Percentiles rank a stretch among this genome's conserved stretches.
phyloP scores from a whole-genome alignment of 2,113 vertebrate species.

The Carlito syrichta region DNA sequence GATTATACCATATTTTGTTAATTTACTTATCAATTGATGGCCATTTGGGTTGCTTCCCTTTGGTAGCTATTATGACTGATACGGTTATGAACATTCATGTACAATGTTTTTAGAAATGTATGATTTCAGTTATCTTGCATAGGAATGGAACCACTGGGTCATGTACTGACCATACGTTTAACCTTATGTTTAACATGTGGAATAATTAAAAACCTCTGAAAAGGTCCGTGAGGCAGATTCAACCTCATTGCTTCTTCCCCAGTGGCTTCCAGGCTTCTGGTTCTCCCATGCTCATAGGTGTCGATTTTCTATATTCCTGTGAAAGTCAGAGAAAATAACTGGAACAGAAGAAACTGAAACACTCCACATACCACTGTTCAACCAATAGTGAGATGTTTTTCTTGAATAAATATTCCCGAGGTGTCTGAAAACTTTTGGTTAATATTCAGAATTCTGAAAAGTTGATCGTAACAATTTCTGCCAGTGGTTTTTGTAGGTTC shows the following conservation, averaged over 20 bases:
- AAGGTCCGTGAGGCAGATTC: not conserved
- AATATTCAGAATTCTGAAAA: not conserved
- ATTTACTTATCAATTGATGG: not conserved
- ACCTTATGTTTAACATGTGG: not conserved
- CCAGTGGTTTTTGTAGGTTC: not conserved
- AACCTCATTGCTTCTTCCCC: not conserved
- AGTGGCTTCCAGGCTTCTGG: not conserved
- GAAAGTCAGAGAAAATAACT: not conserved
- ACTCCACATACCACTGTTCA: not conserved
- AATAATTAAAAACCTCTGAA: not conserved
- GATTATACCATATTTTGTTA: not conserved
- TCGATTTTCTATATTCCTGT: not conserved
- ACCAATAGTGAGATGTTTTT: not conserved
- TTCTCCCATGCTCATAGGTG: not conserved
- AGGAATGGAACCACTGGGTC: not conserved
- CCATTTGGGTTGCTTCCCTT: not conserved
- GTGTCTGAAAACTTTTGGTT: not conserved
- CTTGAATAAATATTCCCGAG: not conserved
- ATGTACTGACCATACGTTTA: not conserved
- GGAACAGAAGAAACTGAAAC: not conserved
- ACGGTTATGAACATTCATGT: not conserved
- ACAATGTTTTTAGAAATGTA: not conserved
- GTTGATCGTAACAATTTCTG: not conserved
- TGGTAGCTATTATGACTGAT: not conserved
- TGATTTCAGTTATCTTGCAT: not conserved